Evolutionary conservation across 2,888 invertebrate genomes (phyloP).

Genomic region (Peribatodes rhomboidaria): DNA sequence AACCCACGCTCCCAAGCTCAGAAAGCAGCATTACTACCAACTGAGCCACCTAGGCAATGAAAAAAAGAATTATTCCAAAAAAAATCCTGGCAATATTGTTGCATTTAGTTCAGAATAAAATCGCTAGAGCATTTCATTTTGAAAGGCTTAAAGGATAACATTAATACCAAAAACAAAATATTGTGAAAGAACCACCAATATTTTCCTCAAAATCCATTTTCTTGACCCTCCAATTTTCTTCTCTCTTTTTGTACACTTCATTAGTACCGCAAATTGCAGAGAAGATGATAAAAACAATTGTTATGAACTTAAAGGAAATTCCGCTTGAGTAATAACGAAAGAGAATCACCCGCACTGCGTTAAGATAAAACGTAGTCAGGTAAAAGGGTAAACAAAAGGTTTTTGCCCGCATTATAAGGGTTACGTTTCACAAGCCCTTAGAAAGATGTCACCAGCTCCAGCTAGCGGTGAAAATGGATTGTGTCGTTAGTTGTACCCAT

Average conservation of each 20-base stretch:
- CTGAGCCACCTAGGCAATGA: too few relatives aligned
- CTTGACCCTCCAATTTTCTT: conserved; percentile 19
- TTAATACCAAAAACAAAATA: conserved; percentile 4
- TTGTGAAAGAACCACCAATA: conserved; percentile 1
- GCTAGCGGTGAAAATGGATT: not conserved
- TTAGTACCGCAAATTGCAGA: conserved; percentile 28
- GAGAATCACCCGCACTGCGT: conserved; percentile 47
- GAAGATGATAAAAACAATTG: conserved; percentile 38
- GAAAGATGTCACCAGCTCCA: conserved; percentile 10
- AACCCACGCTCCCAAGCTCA: too few relatives aligned
- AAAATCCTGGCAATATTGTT: too few relatives aligned
- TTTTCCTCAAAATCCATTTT: conserved; percentile 18
- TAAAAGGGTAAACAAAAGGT: conserved; percentile 54
- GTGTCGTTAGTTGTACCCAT: too few relatives aligned
- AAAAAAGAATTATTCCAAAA: too few relatives aligned
- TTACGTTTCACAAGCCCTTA: conserved; percentile 19
- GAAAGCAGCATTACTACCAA: too few relatives aligned
- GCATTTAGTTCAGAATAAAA: not conserved
- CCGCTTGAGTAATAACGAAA: conserved; percentile 44
- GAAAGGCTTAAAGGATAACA: not conserved
- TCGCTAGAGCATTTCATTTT: not conserved
- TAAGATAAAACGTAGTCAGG: conserved; percentile 53
- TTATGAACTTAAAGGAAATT: conserved; percentile 39
- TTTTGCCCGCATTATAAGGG: conserved; percentile 52
- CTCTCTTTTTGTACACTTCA: conserved; percentile 25